These are phyloP conservation scores for Setophaga kirtlandii DNA, from an alignment of 2,113 vertebrate species.

Conservation along the genomic window DNA sequence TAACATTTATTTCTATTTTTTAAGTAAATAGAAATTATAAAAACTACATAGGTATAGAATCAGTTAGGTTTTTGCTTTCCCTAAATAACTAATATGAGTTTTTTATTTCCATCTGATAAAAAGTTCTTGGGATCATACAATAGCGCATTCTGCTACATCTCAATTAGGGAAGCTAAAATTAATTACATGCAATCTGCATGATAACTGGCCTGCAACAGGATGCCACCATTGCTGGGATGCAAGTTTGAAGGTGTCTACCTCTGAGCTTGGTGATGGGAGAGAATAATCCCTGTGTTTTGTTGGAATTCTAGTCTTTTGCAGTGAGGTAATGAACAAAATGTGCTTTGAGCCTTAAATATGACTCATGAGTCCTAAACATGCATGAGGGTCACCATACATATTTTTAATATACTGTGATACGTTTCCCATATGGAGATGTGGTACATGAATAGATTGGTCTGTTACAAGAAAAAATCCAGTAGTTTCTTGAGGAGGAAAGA, in stretches of 20 bases:
- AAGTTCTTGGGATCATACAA: not conserved
- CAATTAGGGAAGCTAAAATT: slow-evolving; percentile 32
- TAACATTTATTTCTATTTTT: slow-evolving; percentile 23
- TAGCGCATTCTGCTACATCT: not conserved
- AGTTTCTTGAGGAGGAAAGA: not conserved
- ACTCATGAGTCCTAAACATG: not conserved
- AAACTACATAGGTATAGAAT: not conserved
- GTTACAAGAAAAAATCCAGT: not conserved
- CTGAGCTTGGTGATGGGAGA: not conserved
- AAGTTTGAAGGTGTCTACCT: not conserved
- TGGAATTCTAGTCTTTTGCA: not conserved
- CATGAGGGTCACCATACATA: not conserved
- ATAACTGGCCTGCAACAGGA: not conserved
- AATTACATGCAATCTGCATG: not conserved
- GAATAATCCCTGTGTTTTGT: not conserved
- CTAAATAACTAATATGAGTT: not conserved
- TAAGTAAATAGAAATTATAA: slow-evolving; percentile 34
- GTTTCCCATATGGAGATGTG: not conserved
- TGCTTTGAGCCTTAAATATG: not conserved
- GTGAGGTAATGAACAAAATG: not conserved
- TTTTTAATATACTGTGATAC: not conserved
- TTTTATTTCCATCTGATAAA: slow-evolving; percentile 28
- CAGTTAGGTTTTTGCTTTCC: not conserved
- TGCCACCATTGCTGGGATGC: not conserved
- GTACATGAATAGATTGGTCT: not conserved